Conservation (phyloP, 2,797 vertebrate genomes). For the Meriones psammophilus region DNA sequence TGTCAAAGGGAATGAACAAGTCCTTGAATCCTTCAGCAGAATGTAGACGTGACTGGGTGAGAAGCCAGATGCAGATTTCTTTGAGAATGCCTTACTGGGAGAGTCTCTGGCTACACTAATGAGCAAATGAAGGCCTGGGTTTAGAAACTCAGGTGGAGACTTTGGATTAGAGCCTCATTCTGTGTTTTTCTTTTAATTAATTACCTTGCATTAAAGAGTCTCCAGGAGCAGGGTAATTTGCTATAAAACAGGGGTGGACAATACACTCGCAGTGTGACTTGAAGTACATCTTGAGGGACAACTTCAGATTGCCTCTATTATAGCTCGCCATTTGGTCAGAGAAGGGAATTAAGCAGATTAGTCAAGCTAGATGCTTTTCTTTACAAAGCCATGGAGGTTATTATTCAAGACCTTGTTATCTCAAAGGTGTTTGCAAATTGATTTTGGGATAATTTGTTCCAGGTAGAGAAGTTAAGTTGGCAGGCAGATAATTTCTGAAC, state of each 20-base stretch:
- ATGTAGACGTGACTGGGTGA: neutral
- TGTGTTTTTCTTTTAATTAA: constrained; percentile 70
- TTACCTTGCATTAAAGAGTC: constrained; percentile 57
- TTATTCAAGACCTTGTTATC: constrained; percentile 83
- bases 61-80: neutral
- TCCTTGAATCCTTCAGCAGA: neutral
- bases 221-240: constrained; percentile 70
- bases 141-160: constrained; percentile 26
- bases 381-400: constrained; percentile 80
- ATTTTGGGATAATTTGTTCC: constrained; percentile 83
- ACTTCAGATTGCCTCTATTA: constrained; percentile 70
- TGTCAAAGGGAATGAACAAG: neutral
- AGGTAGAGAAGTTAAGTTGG: constrained; percentile 79
- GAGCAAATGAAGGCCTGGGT: neutral
- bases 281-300: constrained; percentile 72
- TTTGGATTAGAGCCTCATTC: neutral
- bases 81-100: neutral
- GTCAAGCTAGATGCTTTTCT: constrained; percentile 79
- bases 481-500: constrained; percentile 79
- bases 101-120: neutral
- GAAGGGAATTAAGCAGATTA: constrained; percentile 79
- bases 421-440: constrained; percentile 82
- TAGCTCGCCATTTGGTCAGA: constrained; percentile 69
- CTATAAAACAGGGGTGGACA: constrained; percentile 57
- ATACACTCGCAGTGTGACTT: constrained; percentile 73